Conservation (phyloP, 2,888 invertebrate genomes). For the Cantharis nigra region DNA sequence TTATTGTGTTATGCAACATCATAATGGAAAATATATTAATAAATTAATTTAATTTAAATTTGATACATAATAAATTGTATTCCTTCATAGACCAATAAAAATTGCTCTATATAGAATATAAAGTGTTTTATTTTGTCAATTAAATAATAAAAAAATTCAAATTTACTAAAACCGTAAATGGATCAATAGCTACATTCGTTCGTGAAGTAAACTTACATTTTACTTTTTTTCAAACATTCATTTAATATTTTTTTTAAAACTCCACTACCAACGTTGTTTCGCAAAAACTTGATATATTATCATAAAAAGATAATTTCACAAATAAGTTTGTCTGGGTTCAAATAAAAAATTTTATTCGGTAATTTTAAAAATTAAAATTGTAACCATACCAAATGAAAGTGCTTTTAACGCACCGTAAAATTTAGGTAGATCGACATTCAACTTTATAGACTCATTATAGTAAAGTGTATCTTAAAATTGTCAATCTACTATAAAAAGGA, state of each 20-base stretch:
- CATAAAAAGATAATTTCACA: background rate
- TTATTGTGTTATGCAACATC: background rate
- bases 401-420: conserved; percentile 1
- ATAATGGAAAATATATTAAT: too few species aligned
- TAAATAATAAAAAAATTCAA: too few species aligned
- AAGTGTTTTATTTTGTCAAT: too few species aligned
- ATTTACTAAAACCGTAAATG: too few species aligned
- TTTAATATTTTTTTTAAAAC: background rate
- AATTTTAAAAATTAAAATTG: background rate
- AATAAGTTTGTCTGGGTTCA: background rate
- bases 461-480: conserved; percentile 5
- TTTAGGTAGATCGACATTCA: background rate
- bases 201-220: background rate
- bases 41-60: too few species aligned
- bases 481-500: conserved; percentile 8
- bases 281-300: background rate
- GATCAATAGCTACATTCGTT: background rate
- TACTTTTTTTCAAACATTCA: background rate
- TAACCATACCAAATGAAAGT: background rate
- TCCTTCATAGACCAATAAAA: too few species aligned
- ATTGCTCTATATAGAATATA: too few species aligned
- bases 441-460: background rate
- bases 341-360: background rate
- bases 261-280: too few species aligned
- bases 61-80: too few species aligned